These are phyloP conservation scores for Agelastica alni DNA, from an alignment of 2,888 invertebrate species.

Conservation along the genomic window DNA sequence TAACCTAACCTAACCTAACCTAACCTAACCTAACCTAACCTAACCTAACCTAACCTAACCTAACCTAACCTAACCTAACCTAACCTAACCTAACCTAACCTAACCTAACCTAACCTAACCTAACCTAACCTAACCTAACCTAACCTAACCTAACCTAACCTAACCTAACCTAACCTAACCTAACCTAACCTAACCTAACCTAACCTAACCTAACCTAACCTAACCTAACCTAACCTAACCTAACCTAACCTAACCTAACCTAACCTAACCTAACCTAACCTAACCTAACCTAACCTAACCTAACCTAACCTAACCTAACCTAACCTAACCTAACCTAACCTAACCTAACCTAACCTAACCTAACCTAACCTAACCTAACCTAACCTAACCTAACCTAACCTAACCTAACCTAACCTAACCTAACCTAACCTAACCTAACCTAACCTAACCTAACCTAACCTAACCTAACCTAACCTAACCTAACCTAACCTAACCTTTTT, in stretches of 20 bases:
- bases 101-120: constrained; percentile 20
- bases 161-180: constrained; percentile 21
- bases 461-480: neutral
- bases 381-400: neutral
- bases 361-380: neutral
- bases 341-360: neutral
- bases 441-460: neutral
- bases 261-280: constrained; percentile 16
- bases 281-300: constrained; percentile 14
- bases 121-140: no score
- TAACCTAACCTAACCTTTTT: neutral
- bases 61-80: constrained; percentile 7
- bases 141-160: constrained; percentile 19
- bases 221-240: constrained; percentile 15
- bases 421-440: neutral
- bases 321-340: constrained; percentile 1
- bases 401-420: neutral
- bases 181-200: constrained; percentile 19
- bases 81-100: constrained; percentile 22
- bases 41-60: constrained; percentile 7
- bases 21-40: constrained; percentile 8
- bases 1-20: no score
- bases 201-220: constrained; percentile 15
- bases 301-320: constrained; percentile 15
- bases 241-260: constrained; percentile 14